Evolutionary conservation across 2,797 vertebrate genomes (phyloP).

Genomic region (Cichlasoma orientale): DNA sequence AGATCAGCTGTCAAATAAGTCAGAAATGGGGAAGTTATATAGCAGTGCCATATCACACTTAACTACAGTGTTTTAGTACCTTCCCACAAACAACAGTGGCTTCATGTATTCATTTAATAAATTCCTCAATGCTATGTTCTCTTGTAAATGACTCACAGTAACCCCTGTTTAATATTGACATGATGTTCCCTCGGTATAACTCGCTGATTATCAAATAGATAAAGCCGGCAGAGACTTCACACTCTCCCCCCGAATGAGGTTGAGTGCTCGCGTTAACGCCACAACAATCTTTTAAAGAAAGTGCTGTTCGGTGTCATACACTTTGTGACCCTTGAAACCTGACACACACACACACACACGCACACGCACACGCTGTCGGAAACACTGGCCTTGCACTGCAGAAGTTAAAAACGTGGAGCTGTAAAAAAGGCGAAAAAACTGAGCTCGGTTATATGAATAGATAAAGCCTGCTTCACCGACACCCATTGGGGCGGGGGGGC

Average conservation of each 20-base stretch:
- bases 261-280: constrained; percentile 44
- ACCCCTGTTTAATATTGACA: constrained; percentile 49
- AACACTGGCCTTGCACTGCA: constrained; percentile 52
- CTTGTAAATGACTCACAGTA: constrained; percentile 55
- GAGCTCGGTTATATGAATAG: constrained; percentile 62
- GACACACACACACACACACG: constrained; percentile 1
- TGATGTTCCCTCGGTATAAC: constrained; percentile 56
- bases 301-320: constrained; percentile 54
- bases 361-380: not conserved
- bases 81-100: constrained; percentile 3
- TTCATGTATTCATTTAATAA: constrained; percentile 18
- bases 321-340: constrained; percentile 73
- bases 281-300: constrained; percentile 66
- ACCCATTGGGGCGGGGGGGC: constrained; percentile 20
- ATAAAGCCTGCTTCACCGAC: constrained; percentile 67
- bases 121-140: constrained; percentile 20
- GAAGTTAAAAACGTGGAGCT: constrained; percentile 62
- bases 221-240: constrained; percentile 37
- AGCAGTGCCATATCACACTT: not conserved
- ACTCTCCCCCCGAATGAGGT: constrained; percentile 18
- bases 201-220: constrained; percentile 72
- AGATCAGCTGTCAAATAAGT: constrained; percentile 54
- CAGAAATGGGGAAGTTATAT: constrained; percentile 28
- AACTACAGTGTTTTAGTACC: not conserved
- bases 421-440: constrained; percentile 56